phyloP scores from a whole-genome alignment of 1,140 invertebrate species.

The Heliothis virescens region DNA sequence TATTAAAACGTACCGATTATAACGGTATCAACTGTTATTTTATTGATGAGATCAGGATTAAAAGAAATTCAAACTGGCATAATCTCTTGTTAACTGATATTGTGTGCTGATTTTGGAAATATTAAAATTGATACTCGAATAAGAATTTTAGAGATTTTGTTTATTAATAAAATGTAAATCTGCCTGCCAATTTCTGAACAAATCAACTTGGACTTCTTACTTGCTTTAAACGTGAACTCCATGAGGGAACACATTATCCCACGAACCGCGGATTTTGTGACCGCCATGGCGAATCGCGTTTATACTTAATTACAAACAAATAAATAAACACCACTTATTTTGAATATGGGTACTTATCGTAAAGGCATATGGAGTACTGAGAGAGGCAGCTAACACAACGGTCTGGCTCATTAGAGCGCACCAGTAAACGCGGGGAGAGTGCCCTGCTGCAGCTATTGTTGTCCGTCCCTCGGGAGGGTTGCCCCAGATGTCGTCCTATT shows the following conservation, averaged over 20 bases:
- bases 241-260: conserved; percentile 83
- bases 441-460: conserved; percentile 79
- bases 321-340: conserved; percentile 47
- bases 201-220: conserved; percentile 63
- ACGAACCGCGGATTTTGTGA: conserved; percentile 79
- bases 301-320: conserved; percentile 32
- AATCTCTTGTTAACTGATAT: neutral
- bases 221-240: conserved; percentile 85
- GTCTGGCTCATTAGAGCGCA: conserved; percentile 80
- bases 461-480: conserved; percentile 77
- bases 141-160: too few species aligned
- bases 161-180: neutral
- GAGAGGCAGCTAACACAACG: conserved; percentile 65
- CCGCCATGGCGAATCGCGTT: conserved; percentile 63
- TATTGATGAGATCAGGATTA: conserved; percentile 42
- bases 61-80: conserved; percentile 47
- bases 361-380: conserved; percentile 63
- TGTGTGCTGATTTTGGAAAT: neutral
- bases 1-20: conserved; percentile 63
- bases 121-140: neutral
- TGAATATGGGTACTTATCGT: conserved; percentile 59
- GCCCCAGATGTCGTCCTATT: conserved; percentile 72
- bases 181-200: neutral
- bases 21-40: conserved; percentile 59
- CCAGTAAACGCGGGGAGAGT: conserved; percentile 74